These are phyloP conservation scores for Dermatemys mawii DNA, from an alignment of 2,113 vertebrate genomes.

Conservation along the genomic window DNA sequence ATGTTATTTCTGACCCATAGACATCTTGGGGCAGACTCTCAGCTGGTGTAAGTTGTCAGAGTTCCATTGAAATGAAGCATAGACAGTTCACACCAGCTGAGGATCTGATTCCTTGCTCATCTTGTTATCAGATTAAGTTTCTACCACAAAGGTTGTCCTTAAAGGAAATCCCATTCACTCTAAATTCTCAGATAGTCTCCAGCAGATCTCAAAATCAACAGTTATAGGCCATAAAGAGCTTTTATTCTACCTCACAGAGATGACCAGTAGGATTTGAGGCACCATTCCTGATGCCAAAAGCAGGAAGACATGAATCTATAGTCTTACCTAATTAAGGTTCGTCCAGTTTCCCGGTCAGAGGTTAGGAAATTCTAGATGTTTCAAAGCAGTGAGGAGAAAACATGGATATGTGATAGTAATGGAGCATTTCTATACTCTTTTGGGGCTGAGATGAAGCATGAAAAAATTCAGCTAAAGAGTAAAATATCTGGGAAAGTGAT, in stretches of 20 bases:
- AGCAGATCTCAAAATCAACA: background rate
- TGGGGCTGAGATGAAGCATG: background rate
- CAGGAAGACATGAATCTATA: background rate
- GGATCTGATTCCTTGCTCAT: background rate
- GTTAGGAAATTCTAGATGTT: background rate
- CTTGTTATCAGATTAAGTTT: no score
- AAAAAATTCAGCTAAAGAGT: background rate
- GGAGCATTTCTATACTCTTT: background rate
- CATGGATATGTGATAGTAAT: background rate
- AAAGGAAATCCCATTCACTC: background rate
- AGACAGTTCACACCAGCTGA: background rate
- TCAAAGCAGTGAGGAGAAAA: background rate
- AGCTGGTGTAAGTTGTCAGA: accelerated
- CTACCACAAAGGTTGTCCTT: background rate
- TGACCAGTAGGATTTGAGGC: background rate
- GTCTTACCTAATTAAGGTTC: background rate
- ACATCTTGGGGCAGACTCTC: background rate
- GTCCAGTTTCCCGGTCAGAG: background rate
- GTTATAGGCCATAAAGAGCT: background rate
- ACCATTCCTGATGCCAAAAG: background rate
- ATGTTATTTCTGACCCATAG: background rate
- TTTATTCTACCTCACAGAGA: background rate
- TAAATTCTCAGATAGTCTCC: background rate
- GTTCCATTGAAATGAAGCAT: background rate
- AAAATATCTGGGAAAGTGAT: background rate